Evolutionary conservation across 2,888 invertebrate genomes (phyloP).

Genomic region (Meandrusa payeni): DNA sequence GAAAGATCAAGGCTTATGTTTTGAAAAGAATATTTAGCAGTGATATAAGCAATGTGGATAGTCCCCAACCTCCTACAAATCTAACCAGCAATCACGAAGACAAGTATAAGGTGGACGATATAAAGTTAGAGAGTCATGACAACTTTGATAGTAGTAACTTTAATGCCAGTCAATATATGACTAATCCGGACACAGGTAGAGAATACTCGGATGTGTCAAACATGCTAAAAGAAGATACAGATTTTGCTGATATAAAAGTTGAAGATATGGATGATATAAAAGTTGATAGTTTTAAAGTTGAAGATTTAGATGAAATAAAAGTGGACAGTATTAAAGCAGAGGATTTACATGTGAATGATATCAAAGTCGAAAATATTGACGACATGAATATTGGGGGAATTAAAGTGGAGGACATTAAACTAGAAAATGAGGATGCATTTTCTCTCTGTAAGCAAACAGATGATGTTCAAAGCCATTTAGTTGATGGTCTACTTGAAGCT

Average conservation of each 20-base stretch:
- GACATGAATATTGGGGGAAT: conserved; percentile 61
- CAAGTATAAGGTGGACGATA: conserved; percentile 60
- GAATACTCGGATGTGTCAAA: conserved; percentile 59
- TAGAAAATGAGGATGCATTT: conserved; percentile 65
- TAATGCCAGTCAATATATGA: conserved; percentile 63
- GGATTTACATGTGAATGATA: conserved; percentile 56
- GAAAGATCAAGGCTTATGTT: conserved; percentile 87
- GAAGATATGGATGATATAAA: conserved; percentile 74
- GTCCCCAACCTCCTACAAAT: conserved; percentile 63
- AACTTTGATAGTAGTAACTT: conserved; percentile 60
- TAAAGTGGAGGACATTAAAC: conserved; percentile 70
- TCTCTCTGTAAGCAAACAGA: conserved; percentile 61
- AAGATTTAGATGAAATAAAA: conserved; percentile 66
- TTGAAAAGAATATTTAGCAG: conserved; percentile 55
- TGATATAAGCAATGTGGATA: conserved; percentile 55
- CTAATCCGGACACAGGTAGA: conserved; percentile 54
- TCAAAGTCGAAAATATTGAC: conserved; percentile 67
- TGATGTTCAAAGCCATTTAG: conserved; percentile 59
- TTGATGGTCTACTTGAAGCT: conserved; percentile 69
- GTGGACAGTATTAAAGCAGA: conserved; percentile 68
- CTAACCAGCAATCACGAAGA: conserved; percentile 54
- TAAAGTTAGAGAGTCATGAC: conserved; percentile 64
- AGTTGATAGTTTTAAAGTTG: conserved; percentile 67
- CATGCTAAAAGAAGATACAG: conserved; percentile 62
- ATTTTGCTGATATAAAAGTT: conserved; percentile 71